Conservation (phyloP, 2,888 invertebrate species). For the Hetaerina titia region DNA sequence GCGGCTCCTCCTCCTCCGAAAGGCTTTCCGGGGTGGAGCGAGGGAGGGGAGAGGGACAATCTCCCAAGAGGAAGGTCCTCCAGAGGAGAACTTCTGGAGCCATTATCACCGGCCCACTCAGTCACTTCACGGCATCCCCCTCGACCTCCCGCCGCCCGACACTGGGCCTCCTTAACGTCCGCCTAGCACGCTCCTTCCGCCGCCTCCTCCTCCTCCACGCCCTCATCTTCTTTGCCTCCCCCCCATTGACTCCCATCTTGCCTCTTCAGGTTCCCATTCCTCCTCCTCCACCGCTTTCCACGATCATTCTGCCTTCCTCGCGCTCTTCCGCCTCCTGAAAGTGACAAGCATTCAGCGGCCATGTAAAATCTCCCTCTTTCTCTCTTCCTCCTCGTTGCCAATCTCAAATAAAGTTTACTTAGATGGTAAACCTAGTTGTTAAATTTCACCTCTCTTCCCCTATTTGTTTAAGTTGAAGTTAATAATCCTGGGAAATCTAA, state of each 20-base stretch:
- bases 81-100: constrained; percentile 27
- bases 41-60: background rate
- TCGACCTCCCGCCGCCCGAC: background rate
- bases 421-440: too few relatives aligned
- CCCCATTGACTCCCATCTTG: background rate
- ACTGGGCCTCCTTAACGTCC: background rate
- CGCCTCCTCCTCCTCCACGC: background rate
- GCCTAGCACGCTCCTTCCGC: background rate
- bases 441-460: too few relatives aligned
- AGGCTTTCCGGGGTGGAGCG: background rate
- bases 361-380: too few relatives aligned
- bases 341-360: too few relatives aligned
- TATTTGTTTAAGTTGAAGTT: too few relatives aligned
- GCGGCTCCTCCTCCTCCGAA: background rate
- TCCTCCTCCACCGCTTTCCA: background rate
- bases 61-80: background rate
- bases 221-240: background rate
- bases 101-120: constrained; percentile 18
- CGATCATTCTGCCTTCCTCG: too few relatives aligned
- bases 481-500: too few relatives aligned
- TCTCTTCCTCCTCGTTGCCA: too few relatives aligned
- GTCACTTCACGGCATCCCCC: background rate
- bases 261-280: background rate
- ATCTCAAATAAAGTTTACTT: too few relatives aligned
- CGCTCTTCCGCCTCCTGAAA: background rate